Evolutionary conservation across 2,113 vertebrate species (phyloP), one percentile per base, ranked within the genome.

Genomic region (Gorsachius goisagi): DNA sequence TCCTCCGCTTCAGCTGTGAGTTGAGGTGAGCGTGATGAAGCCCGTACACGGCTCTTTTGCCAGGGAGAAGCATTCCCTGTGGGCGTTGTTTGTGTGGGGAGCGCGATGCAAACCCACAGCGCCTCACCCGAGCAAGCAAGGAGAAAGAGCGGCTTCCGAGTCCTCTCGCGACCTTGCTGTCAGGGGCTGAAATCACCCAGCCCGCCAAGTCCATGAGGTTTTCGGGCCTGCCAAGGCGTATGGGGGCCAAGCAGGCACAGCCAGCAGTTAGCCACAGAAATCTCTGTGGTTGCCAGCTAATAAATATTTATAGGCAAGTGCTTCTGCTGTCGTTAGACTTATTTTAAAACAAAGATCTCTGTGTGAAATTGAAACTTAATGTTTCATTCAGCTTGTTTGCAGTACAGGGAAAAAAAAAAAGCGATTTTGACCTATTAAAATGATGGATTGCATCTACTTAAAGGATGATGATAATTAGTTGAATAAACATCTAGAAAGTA

Each of bases 401-500:
- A 24, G 21, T 62, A 26, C 45, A 24, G 58, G 5, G n/a, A n/a
- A n/a, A 8, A 5, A 53, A 5, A 35, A 63, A 39, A 12, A 1
- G 11, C 55, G 8, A 18, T n/a, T 90, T 74, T 82, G 62, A 37
- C 84, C 55, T 93, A 60, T 85, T 91, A 79, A 91, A 88, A 47
- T 89, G 84, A 94, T 85, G 28, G 33, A 95, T 96, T 85, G 33
- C 32, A 26, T 66, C 62, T 92, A 44, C 45, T 80, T 91, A 88
- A 89, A 91, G 77, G 41, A 69, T 92, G 71, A 76, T 94, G 52
- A 50, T 69, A 93, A 95, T 96, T 92, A 96, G 58, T 52, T 97
- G 78, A 96, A 92, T 95, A 95, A 93, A 89, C 67, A 94, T 91
- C 77, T 89, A 85, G 71, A 59, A 92, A 62, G 78, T 83, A 97